Base-by-base conservation (phyloP, 2,888 invertebrate species). In the Junonia oenone region DNA sequence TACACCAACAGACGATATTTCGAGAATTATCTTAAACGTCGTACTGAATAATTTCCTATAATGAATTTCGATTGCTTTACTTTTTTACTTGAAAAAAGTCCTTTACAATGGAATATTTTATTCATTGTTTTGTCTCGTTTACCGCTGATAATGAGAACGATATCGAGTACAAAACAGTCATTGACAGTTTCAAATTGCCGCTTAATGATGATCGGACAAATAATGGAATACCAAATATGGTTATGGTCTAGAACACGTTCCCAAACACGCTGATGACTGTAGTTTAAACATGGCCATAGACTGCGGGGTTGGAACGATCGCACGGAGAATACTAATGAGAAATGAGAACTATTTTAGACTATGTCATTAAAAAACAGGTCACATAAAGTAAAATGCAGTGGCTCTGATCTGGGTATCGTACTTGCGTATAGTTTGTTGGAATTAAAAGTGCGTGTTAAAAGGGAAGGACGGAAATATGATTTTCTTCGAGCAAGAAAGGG, bases 291-390 rank as follows among this genome's bases (percentile, higher is more conserved):
- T 82, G 80, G 73, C 71, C 75, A 80, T 79, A 78, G 76, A 72
- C 71, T 70, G 68, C 62, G 62, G 73, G 71, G 76, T 71, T 64
- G 71, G 63, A 51, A 54, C 53, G 53, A 13, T 52, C 72, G 73
- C 73, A 63, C 45, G 55, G 59, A 56, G 88, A 81, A 86, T 86
- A 87, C 78, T 81, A 86, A 89, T 86, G 80, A 82, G 75, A 65
- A 56, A 65, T 65, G 66, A 68, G 63, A 72, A 78, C 82, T 80
- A 83, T 83, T 84, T 81, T 81, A 83, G 79, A 82, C 74, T 76
- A 74, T 76, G 76, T 75, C 72, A 81, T 83, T 81, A 80, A 82
- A 70, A 86, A 83, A 83, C 87, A 76, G 80, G 82, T 85, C 85
- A 86, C 84, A 85, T 81, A 78, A 78, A 80, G 71, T 78, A 74